Evolutionary conservation across 1,140 invertebrate species (phyloP), one percentile per base, ranked within the genome.

Genomic region (Leptinotarsa lineolata): DNA sequence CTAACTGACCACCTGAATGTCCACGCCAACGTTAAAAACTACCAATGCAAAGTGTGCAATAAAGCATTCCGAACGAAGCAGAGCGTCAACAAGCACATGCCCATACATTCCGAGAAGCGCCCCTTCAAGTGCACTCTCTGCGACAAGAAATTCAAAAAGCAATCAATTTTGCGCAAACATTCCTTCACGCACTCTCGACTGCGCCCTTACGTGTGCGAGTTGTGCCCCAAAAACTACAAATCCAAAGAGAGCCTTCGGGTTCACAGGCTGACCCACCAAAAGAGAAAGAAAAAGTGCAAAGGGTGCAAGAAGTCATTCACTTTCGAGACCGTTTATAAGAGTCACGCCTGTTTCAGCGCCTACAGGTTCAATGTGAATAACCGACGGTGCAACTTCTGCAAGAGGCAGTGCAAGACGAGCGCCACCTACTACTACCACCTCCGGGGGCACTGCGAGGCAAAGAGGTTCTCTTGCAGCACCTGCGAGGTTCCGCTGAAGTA

Each of bases 121-220:
- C 76, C 76, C 4, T 77, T 71, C 22, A 54, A 66, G 15, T 77
- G 76, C 44, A 70, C 67, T 5, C 67, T 70, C 22, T 77, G 76
- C 44, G 66, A 70, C 4, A 67, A 70, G 45, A 39, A 72, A 18
- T 81, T 82, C 63, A 77, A 80, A 2, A 79, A 82, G 73, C 71
- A 75, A 60, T 79, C 78, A 22, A 82, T 81, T 58, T 66, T 82
- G 39, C 71, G 77, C 24, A 80, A 77, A 64, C 81, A 82, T 66
- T 68, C 75, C 21, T 68, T 79, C 3, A 73, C 80, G 16, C 80
- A 82, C 66, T 78, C 77, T 2, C 74, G 76, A 16, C 73, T 80
- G 22, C 74, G 78, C 46, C 76, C 78, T 13, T 77, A 69, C 68
- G 18, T 48, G 2, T 82, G 80, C 72, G 59, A 76, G 1, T 64